Evolutionary conservation across 2,888 invertebrate species (phyloP), one percentile per base, ranked within the genome.

Genomic region (Hedya salicella): DNA sequence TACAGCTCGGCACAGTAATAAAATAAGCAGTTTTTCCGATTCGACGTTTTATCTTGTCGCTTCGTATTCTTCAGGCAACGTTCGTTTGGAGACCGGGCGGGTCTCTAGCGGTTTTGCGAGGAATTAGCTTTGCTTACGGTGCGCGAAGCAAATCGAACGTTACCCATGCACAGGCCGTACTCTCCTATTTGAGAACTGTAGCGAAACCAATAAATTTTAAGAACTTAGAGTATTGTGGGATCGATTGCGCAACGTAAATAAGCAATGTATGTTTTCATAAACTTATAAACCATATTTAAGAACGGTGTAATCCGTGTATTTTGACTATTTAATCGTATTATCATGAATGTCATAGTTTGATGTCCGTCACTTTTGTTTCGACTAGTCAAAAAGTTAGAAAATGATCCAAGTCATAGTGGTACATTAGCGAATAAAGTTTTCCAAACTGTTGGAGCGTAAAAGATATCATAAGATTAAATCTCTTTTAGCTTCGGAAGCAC

Each of bases 21-120:
- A 91, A 91, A 90, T 91, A 89, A 91, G 89, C 89, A 89, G 89
- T 91, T 90, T 88, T 89, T 88, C 86, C 86, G 86, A 89, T 87
- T 88, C 83, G 74, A 81, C 83, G 83, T 85, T 88, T 87, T 89
- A 86, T 87, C 85, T 82, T 84, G 86, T 86, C 87, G 82, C 84
- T 87, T 83, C 85, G 86, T 87, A 86, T 89, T 88, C 85, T 79
- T 75, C 70, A 77, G 78, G 78, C 83, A 80, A 80, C 80, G 77
- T 82, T 82, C 80, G 83, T 83, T 83, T 76, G 71, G 77, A 79
- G 80, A 4, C 6, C 73, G 83, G 85, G 86, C 86, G 82, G 78
- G 78, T 84, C 84, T 83, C 81, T 69, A 68, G 82, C 71, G 82
- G 70, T 74, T 80, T 82, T 75, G 69, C 73, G 69, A 77, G 74